phyloP scores from a whole-genome alignment of 2,888 invertebrate species.

The Bunonema sp. region DNA sequence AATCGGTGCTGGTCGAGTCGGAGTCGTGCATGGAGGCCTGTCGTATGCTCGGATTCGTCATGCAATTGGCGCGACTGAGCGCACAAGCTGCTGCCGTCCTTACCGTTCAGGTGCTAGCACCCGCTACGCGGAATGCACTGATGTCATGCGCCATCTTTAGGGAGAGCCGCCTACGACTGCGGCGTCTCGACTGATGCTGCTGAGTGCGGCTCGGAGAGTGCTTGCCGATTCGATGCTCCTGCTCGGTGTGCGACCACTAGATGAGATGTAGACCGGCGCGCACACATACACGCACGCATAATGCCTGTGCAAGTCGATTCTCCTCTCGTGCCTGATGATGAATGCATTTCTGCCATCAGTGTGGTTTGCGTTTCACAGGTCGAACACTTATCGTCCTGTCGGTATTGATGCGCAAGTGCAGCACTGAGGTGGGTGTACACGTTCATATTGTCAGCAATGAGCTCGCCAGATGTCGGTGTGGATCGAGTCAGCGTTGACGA shows the following conservation, averaged over 20 bases:
- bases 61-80: background rate
- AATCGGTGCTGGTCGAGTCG: background rate
- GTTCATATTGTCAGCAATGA: no score
- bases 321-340: no score
- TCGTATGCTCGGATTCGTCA: background rate
- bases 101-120: slow-evolving; percentile 1
- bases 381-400: no score
- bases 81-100: background rate
- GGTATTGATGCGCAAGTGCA: no score
- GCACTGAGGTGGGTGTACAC: no score
- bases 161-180: slow-evolving; percentile 16
- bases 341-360: no score
- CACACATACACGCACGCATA: no score
- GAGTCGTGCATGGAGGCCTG: no score
- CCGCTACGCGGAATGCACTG: background rate
- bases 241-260: slow-evolving; percentile 24
- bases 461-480: no score
- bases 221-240: slow-evolving; percentile 27
- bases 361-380: no score
- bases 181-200: slow-evolving; percentile 25
- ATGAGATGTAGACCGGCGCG: slow-evolving; percentile 19
- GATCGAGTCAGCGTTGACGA: no score
- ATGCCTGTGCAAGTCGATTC: no score
- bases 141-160: background rate
- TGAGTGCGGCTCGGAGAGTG: slow-evolving; percentile 24